Conservation (phyloP, 2,888 invertebrate species). For the Polyploca ridens region DNA sequence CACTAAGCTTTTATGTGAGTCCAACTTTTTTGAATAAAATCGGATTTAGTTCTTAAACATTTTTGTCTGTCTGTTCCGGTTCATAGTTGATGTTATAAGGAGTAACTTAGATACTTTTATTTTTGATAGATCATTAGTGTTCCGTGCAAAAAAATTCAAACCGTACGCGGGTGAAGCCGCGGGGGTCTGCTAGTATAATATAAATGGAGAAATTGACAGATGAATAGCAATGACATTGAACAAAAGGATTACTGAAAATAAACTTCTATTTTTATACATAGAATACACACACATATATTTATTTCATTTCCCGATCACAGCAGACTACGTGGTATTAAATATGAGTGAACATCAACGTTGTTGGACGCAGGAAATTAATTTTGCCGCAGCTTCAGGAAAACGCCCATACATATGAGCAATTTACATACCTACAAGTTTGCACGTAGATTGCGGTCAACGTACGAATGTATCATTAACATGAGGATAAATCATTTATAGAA, state of each 20-base stretch:
- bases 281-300: neutral
- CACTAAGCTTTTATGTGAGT: too few relatives aligned
- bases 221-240: neutral
- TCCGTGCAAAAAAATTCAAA: too few relatives aligned
- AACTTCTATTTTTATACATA: neutral
- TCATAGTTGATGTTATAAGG: too few relatives aligned
- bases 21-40: too few relatives aligned
- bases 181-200: too few relatives aligned
- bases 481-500: constrained; percentile 4
- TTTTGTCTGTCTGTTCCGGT: too few relatives aligned
- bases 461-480: neutral
- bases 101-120: too few relatives aligned
- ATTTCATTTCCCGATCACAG: neutral
- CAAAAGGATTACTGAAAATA: neutral
- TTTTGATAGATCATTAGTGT: too few relatives aligned
- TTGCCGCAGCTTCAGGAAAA: constrained; percentile 1
- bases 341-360: neutral
- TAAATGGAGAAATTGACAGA: too few relatives aligned
- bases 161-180: too few relatives aligned
- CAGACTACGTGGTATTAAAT: neutral
- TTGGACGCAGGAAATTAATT: constrained; percentile 4
- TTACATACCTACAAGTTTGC: neutral
- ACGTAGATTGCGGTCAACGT: neutral
- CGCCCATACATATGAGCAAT: neutral
- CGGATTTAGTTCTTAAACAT: too few relatives aligned